Evolutionary conservation across 2,113 vertebrate species (phyloP).

Genomic region (Albula goreensis): DNA sequence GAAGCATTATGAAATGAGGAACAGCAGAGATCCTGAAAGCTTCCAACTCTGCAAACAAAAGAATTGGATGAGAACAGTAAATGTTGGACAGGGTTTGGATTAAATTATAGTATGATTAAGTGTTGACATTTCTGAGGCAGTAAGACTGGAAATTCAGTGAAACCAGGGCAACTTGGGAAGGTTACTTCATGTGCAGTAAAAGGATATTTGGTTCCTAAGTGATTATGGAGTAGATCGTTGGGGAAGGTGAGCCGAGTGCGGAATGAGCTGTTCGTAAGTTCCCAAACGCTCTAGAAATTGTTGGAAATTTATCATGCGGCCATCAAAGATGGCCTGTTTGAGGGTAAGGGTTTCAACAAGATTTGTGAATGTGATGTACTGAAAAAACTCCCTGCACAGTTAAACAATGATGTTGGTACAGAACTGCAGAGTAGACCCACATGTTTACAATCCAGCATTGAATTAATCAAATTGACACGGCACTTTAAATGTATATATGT

Average conservation of each 20-base stretch:
- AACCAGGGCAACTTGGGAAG: slow-evolving; percentile 53
- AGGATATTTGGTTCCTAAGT: slow-evolving; percentile 50
- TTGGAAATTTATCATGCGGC: slow-evolving; percentile 42
- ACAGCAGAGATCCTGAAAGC: slow-evolving; percentile 46
- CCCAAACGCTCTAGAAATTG: slow-evolving; percentile 32
- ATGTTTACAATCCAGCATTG: neutral
- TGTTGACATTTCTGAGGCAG: slow-evolving; percentile 73
- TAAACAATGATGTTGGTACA: neutral
- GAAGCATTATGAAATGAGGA: slow-evolving; percentile 51
- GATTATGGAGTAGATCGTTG: slow-evolving; percentile 60
- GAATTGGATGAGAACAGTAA: slow-evolving; percentile 53
- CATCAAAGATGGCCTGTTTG: neutral
- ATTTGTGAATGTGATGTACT: neutral
- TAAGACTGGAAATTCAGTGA: slow-evolving; percentile 71
- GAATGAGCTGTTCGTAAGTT: slow-evolving; percentile 44
- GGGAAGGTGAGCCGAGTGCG: slow-evolving; percentile 49
- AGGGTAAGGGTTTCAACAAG: neutral
- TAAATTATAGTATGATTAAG: slow-evolving; percentile 70
- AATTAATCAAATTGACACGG: neutral
- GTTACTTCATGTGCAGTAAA: slow-evolving; percentile 51
- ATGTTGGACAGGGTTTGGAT: slow-evolving; percentile 59
- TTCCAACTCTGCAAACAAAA: slow-evolving; percentile 60
- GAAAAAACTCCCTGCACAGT: neutral
- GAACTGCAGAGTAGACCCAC: neutral
- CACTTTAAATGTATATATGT: neutral